Conservation (phyloP, 2,797 vertebrate species). For the Danio kyathit region DNA sequence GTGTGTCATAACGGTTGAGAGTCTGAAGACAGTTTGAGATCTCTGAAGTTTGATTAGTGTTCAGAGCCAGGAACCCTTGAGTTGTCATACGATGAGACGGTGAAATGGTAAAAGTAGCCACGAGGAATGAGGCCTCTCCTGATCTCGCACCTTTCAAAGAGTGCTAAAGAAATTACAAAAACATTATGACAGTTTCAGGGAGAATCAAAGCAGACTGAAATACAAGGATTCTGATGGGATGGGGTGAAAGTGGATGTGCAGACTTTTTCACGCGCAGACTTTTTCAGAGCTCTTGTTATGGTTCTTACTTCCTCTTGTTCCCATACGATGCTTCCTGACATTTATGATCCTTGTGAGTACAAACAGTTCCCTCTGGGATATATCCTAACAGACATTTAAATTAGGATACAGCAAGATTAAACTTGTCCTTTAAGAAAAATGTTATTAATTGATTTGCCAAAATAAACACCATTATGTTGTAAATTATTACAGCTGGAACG, state of each 20-base stretch:
- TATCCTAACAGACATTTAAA: not conserved
- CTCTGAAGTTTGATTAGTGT: conserved; percentile 1
- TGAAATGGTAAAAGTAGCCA: not conserved
- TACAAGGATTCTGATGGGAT: conserved; percentile 19
- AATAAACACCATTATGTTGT: too few relatives aligned
- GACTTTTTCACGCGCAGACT: not conserved
- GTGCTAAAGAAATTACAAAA: not conserved
- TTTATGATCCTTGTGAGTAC: not conserved
- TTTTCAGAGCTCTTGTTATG: not conserved
- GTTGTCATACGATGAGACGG: not conserved
- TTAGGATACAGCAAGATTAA: not conserved
- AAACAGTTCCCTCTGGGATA: not conserved
- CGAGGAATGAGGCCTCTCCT: not conserved
- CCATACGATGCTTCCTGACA: not conserved
- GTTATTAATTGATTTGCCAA: too few relatives aligned
- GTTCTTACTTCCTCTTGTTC: not conserved
- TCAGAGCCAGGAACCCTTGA: not conserved
- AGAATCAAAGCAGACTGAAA: conserved; percentile 12
- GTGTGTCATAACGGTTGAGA: not conserved
- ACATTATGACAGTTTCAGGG: not conserved
- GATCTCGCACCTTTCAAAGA: not conserved
- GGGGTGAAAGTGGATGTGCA: not conserved
- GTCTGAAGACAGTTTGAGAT: not conserved
- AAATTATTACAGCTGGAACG: too few relatives aligned
- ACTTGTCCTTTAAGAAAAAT: not conserved